Conservation (phyloP, 2,113 vertebrate genomes). For the Colossoma macropomum region DNA sequence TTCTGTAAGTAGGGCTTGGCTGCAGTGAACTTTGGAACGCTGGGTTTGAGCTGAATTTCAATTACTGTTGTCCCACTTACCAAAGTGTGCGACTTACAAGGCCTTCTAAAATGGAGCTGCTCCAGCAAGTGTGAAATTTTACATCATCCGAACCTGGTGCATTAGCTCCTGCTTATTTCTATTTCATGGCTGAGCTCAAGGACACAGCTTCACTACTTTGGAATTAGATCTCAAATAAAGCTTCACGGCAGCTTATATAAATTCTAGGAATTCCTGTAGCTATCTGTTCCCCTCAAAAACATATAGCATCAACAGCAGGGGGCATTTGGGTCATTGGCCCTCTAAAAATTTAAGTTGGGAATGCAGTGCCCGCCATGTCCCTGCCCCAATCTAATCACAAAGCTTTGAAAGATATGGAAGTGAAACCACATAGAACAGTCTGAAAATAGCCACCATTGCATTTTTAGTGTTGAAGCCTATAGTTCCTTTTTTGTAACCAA, state of each 20-base stretch:
- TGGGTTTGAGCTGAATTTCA: conserved; percentile 40
- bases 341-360: too few species aligned
- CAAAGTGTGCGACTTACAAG: background rate
- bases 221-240: background rate
- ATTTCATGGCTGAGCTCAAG: background rate
- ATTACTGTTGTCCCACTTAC: conserved; percentile 24
- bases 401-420: too few species aligned
- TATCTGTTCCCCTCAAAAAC: background rate
- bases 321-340: background rate
- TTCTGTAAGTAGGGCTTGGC: conserved; percentile 25
- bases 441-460: too few species aligned
- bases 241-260: background rate
- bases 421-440: too few species aligned
- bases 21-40: conserved; percentile 29
- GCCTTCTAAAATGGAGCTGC: background rate
- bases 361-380: too few species aligned
- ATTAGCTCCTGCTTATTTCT: conserved; percentile 2
- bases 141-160: background rate
- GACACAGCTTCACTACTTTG: background rate
- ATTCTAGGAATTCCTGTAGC: background rate
- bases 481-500: too few species aligned
- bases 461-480: too few species aligned
- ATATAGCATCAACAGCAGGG: background rate
- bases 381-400: too few species aligned
- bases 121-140: background rate